Conservation (phyloP, 2,113 vertebrate species). For the Mobula hypostoma region DNA sequence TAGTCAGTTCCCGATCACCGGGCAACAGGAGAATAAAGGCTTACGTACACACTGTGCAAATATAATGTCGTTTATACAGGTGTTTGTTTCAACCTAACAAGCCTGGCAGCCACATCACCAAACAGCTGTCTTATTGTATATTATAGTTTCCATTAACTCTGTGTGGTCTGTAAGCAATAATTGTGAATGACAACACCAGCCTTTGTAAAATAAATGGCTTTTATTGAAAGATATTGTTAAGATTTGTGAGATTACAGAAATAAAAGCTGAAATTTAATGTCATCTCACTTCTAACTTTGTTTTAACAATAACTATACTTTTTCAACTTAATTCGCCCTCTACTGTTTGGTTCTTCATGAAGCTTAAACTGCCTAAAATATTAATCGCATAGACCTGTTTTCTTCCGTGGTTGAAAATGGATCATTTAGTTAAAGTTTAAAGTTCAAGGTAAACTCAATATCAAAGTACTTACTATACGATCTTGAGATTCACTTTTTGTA, state of each 20-base stretch:
- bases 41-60: background rate
- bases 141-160: background rate
- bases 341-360: background rate
- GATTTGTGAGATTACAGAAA: background rate
- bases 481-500: no score
- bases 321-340: background rate
- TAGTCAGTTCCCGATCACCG: background rate
- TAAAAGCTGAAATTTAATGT: background rate
- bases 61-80: background rate
- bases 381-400: no score
- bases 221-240: background rate
- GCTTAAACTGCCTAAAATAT: background rate
- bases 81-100: background rate
- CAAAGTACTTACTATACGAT: no score
- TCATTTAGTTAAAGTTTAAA: no score
- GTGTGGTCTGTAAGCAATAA: background rate
- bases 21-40: constrained; percentile 8
- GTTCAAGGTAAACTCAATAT: no score
- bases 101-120: background rate
- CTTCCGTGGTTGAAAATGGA: no score
- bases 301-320: background rate
- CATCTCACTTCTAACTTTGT: background rate
- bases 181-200: background rate
- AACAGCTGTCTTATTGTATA: background rate
- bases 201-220: background rate